Base-by-base conservation (phyloP, 2,888 invertebrate genomes). In the Trimorus sp. region DNA sequence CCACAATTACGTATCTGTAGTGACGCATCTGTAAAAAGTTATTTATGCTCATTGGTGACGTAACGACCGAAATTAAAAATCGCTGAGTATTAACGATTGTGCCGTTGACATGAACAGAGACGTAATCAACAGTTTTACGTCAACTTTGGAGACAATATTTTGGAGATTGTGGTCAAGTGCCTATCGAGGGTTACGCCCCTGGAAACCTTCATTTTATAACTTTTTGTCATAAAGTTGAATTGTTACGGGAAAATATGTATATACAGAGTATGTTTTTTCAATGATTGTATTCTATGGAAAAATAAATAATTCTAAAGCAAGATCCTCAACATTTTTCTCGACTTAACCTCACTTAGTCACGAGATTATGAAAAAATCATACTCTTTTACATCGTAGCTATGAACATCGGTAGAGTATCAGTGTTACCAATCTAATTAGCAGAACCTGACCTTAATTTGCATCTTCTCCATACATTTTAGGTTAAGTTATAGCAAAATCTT, bases 221-320 rank as follows among this genome's bases (percentile, higher is more conserved):
- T 70, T 74, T n/a, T 48, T 75, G 79, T 75, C 75, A 60, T 66
- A 66, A 58, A 80, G 70, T 75, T 75, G 70, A 80, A 73, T 75
- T 75, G 79, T 79, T 74, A 63, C 16, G 79, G 79, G 74, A 79
- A 59, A 74, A 74, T 74, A 74, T 79, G 79, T 79, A 79, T 79
- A 79, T 79, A 79, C 58, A 74, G 68, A 74, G 73, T 74, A 74
- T 58, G 74, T 79, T 79, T 79, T 73, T 63, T 54, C 60, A 79
- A 69, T 69, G 69, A 74, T 73, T 79, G 79, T 79, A 79, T 79
- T 79, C 74, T 79, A 79, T 79, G 74, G 74, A 79, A 74, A 36
- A 71, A 66, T 59, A 58, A 58, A 37, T 38, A 56, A 45, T 26
- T 26, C 26, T 26, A 26, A 16, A 38, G 16, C 8, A 51, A 7